Evolutionary conservation across 2,888 invertebrate species (phyloP), one percentile per base, ranked within the genome.

Genomic region (Athalia rosae): DNA sequence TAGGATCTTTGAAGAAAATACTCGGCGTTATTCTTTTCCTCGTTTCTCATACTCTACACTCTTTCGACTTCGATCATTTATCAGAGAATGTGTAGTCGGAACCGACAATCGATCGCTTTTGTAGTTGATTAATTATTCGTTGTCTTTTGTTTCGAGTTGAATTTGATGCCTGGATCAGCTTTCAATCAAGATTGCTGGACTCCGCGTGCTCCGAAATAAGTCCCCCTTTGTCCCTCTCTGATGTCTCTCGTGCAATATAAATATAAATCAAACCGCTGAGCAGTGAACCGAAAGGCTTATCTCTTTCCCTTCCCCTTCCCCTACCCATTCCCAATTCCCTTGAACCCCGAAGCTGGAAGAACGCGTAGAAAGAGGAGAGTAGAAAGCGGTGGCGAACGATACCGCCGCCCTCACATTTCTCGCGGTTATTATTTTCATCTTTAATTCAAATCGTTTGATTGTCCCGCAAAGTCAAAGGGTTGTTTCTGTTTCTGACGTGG

Each of bases 371-470:
- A 28, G 28, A 28, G 28, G 28, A 28, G 28, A 28, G 28, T 28
- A 28, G 50, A 67, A 41, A 67, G 50, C 67, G 28, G 53, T 56
- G 28, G 53, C 56, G 58, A 71, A 71, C 71, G 71, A 71, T 71
- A 71, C 71, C 50, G 11, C 71, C 56, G 13, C 71, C 71, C 56
- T 71, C 74, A 50, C 61, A 61, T 61, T 74, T 74, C 74, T 59
- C 62, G 41, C 61, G 77, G 79, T 84, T 82, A 83, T 83, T 84
- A 84, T 85, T 85, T 85, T 83, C 85, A 85, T 85, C 85, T 85
- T 84, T 84, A 86, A 86, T 86, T 87, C 82, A 80, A 86, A 82
- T 79, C 83, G 82, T 84, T 84, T 83, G 82, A 83, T 82, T 82
- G 69, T 78, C 78, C 76, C 47, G n/a, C 76, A 76, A 48, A 77